Evolutionary conservation across 2,113 vertebrate species (phyloP), one percentile per base, ranked within the genome.

Genomic region (Maccullochella peelii): DNA sequence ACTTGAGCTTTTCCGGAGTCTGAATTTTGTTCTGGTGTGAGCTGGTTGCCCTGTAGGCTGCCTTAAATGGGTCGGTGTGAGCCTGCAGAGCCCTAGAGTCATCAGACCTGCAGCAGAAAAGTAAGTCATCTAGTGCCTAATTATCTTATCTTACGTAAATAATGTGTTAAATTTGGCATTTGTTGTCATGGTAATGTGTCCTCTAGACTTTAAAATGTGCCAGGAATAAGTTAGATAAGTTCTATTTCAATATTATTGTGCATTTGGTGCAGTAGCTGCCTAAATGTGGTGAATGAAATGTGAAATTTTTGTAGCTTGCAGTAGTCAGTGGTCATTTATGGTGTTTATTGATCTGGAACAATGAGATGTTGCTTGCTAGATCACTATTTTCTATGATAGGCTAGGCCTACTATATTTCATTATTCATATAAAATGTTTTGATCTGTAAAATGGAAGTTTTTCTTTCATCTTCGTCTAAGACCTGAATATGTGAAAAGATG

Each of bases 11-110:
- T 83, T 79, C 80, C 75, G 8, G 83, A 82, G 80, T 63, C 68
- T 80, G 63, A 6, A 27, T 88, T 82, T 77, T 50, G 80, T 58
- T 82, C 73, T 84, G 79, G 83, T 78, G 82, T 63, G 82, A 82
- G 86, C 80, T 23, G 72, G 76, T 57, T 79, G 73, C 77, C 74
- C 83, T 27, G 73, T 57, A 77, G 83, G 80, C 85, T 69, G 77
- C 82, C 57, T 88, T 81, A 91, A 89, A 88, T 87, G 88, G 79
- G 86, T 89, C 83, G 69, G 33, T 1, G 63, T 27, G 38, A 89
- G 78, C 52, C 76, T 61, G 71, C 77, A 72, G 77, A 88, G 85
- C 20, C 42, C 25, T 25, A 80, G 27, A 88, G 73, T 70, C 80
- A n/a, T 83, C 70, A 78, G 73, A 90, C 86, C 79, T 67, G 84